These are phyloP conservation scores for Cavia porcellus DNA, from an alignment of 2,113 vertebrate genomes.

Conservation along the genomic window DNA sequence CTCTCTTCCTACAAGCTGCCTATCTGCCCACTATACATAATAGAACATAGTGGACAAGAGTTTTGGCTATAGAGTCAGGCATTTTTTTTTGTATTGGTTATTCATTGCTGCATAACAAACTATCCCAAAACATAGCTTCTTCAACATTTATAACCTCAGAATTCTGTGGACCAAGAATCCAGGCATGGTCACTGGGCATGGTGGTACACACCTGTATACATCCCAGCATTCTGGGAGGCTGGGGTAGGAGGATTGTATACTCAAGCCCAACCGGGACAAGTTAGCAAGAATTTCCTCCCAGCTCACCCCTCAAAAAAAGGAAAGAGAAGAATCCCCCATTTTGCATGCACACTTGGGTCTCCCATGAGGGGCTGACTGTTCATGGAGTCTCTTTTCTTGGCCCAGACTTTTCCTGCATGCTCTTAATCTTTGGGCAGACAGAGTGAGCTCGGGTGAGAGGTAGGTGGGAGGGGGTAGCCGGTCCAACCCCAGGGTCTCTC, in stretches of 20 bases:
- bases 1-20: background rate
- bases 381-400: background rate
- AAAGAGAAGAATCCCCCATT: background rate
- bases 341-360: background rate
- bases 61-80: background rate
- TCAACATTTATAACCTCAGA: background rate
- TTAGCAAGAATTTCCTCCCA: background rate
- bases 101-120: background rate
- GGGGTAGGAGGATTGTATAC: background rate
- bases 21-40: no score
- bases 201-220: background rate
- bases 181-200: background rate
- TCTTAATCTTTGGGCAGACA: background rate
- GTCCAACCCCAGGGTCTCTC: background rate
- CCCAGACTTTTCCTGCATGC: background rate
- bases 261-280: background rate
- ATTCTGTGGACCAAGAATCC: background rate
- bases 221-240: background rate
- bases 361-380: background rate
- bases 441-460: background rate
- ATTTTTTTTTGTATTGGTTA: background rate
- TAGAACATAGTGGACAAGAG: background rate
- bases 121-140: background rate
- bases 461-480: background rate
- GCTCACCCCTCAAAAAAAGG: background rate